Evolutionary conservation across 2,888 invertebrate species (phyloP).

Genomic region (Acheta domesticus): DNA sequence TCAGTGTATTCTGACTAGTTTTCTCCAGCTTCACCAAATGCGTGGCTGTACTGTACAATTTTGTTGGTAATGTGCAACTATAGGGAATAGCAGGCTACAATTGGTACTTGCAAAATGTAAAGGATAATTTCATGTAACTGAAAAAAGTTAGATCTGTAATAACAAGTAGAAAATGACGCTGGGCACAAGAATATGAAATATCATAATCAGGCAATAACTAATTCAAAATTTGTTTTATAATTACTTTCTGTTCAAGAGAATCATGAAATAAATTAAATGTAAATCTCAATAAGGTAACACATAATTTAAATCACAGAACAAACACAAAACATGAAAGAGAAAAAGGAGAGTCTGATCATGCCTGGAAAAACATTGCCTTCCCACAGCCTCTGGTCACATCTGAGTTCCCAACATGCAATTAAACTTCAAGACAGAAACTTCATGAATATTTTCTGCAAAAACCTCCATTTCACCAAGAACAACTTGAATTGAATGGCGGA

Average conservation of each 20-base stretch:
- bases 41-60: neutral
- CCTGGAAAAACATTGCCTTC: neutral
- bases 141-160: no score
- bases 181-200: no score
- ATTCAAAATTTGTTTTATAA: no score
- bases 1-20: neutral
- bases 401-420: conserved; percentile 5
- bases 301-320: neutral
- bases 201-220: no score
- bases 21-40: neutral
- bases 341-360: neutral
- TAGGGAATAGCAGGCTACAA: neutral
- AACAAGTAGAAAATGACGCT: no score
- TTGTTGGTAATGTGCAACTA: neutral
- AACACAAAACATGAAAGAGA: conserved; percentile 7
- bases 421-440: neutral
- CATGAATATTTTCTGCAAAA: neutral
- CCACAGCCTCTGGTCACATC: neutral
- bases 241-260: neutral
- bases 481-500: neutral
- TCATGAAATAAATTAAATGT: neutral
- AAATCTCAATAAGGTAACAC: neutral
- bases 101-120: neutral
- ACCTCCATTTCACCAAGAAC: neutral
- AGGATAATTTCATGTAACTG: no score